Conservation (phyloP, 2,888 invertebrate genomes). For the Cybosia mesomella region DNA sequence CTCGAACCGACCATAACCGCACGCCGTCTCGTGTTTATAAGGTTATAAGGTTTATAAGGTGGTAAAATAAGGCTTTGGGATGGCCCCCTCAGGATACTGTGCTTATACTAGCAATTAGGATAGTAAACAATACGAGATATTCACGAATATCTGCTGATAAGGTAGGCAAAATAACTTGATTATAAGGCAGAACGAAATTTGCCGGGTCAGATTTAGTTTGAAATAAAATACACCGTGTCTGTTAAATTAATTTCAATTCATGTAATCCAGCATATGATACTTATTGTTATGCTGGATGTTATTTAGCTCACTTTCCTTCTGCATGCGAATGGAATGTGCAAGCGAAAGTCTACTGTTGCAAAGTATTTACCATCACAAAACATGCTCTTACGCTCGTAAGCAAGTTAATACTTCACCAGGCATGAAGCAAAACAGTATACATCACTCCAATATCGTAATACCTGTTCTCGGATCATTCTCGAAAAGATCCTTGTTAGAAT, state of each 20-base stretch:
- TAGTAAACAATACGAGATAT: too few species aligned
- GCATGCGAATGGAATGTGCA: not conserved
- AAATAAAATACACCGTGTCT: not conserved
- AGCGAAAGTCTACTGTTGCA: not conserved
- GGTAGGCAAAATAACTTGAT: too few species aligned
- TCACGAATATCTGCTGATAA: too few species aligned
- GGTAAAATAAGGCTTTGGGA: too few species aligned
- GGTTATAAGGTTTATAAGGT: too few species aligned
- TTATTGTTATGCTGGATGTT: too few species aligned
- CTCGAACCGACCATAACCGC: too few species aligned
- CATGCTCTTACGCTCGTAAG: not conserved
- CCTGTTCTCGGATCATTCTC: constrained; percentile 40
- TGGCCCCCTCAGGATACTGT: too few species aligned
- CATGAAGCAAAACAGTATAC: constrained; percentile 11
- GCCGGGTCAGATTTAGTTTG: too few species aligned
- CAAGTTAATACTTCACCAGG: not conserved
- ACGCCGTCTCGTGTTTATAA: too few species aligned
- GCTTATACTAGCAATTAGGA: too few species aligned
- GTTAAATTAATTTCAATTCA: not conserved
- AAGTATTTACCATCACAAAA: not conserved
- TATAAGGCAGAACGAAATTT: too few species aligned
- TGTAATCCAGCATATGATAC: not conserved
- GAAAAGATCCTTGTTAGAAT: constrained; percentile 32
- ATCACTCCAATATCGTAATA: constrained; percentile 20
- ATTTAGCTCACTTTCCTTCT: not conserved